These are phyloP conservation scores for Psittacula echo DNA, from an alignment of 2,797 vertebrate species.

Conservation along the genomic window DNA sequence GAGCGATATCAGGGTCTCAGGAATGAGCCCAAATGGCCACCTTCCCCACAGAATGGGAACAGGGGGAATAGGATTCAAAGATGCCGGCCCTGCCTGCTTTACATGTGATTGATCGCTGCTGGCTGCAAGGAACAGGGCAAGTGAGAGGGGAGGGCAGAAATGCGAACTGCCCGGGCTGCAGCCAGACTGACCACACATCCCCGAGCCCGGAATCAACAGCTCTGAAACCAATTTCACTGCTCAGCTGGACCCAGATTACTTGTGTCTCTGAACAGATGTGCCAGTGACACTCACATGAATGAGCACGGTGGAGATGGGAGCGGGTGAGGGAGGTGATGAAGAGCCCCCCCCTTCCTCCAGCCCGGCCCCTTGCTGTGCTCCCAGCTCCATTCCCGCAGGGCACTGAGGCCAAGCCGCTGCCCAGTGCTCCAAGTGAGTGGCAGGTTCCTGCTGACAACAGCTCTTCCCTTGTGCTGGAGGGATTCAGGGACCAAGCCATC, in stretches of 20 bases:
- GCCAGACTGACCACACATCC: neutral
- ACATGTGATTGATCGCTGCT: neutral
- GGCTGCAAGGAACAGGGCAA: neutral
- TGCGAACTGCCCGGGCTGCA: neutral
- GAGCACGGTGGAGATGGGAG: neutral
- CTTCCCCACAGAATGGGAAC: neutral
- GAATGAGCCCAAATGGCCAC: neutral
- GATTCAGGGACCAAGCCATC: neutral
- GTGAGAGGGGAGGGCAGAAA: neutral
- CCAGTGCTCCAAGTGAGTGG: neutral
- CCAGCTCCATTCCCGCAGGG: neutral
- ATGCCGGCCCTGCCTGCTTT: neutral
- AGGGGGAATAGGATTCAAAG: neutral
- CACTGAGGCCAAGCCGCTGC: neutral
- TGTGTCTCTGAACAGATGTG: constrained; percentile 44
- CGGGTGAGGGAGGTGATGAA: neutral
- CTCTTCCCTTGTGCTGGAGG: neutral
- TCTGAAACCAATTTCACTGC: constrained; percentile 35
- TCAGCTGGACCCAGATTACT: constrained; percentile 60
- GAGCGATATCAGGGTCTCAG: neutral
- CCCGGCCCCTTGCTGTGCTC: neutral
- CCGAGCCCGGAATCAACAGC: neutral
- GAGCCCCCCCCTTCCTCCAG: neutral
- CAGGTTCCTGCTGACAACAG: neutral
- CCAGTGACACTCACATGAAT: constrained; percentile 9